These are phyloP conservation scores for Drosophila sproati DNA, from an alignment of 1,140 invertebrate species.

Conservation along the genomic window DNA sequence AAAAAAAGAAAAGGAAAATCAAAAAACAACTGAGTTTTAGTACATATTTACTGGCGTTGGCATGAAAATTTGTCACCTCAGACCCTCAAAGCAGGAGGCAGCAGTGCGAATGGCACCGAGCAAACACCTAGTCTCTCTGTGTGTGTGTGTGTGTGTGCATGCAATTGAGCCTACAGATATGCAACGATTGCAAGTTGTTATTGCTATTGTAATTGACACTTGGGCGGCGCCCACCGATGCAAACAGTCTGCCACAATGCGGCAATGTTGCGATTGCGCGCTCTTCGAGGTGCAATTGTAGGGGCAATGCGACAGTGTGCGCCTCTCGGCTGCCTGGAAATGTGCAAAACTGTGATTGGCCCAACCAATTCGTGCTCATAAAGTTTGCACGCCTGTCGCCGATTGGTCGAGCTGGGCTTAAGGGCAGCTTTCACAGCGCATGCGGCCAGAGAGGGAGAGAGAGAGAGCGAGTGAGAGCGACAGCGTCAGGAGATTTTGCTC, in stretches of 20 bases:
- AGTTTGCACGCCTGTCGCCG: slow-evolving; percentile 42
- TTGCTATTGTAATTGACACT: slow-evolving; percentile 77
- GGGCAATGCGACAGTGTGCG: slow-evolving; percentile 47
- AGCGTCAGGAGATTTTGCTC: slow-evolving; percentile 47
- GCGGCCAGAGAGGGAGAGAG: slow-evolving; percentile 52
- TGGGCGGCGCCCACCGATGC: slow-evolving; percentile 69
- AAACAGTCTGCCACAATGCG: slow-evolving; percentile 47
- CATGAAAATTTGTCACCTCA: slow-evolving; percentile 82
- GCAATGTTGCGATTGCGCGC: slow-evolving; percentile 61
- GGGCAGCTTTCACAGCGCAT: slow-evolving; percentile 72
- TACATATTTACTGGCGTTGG: slow-evolving; percentile 80
- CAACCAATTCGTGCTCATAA: slow-evolving; percentile 46
- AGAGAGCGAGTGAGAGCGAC: slow-evolving; percentile 28
- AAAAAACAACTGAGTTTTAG: slow-evolving; percentile 53
- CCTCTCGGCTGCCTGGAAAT: slow-evolving; percentile 66
- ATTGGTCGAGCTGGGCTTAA: slow-evolving; percentile 60
- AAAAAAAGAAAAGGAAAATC: slow-evolving; percentile 21
- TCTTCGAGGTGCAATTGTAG: slow-evolving; percentile 58
- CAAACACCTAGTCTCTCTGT: slow-evolving; percentile 55
- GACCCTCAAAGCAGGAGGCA: slow-evolving; percentile 12
- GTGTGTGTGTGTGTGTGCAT: slow-evolving; percentile 34
- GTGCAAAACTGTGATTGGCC: slow-evolving; percentile 65
- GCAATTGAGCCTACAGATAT: slow-evolving; percentile 78
- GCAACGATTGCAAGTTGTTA: slow-evolving; percentile 58
- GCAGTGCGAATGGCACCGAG: slow-evolving; percentile 49